A percentile compares a stretch with the other conserved stretches of the same genome.
phyloP scores from a whole-genome alignment of 2,888 invertebrate species.

The Galerucella nymphaeae region DNA sequence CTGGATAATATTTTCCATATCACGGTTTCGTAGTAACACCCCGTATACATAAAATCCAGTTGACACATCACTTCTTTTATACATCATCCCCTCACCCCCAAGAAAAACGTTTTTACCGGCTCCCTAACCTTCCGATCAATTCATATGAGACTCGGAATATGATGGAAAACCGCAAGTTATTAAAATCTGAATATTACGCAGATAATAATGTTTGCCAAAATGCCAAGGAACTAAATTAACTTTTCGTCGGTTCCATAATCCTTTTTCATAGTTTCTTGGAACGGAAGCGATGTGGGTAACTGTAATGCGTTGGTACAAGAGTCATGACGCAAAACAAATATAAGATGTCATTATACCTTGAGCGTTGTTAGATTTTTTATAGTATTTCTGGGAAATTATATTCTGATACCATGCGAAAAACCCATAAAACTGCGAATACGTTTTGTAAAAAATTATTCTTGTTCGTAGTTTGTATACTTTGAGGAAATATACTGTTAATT shows the following conservation, averaged over 20 bases:
- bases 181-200: conserved; percentile 19
- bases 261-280: conserved; percentile 8
- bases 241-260: conserved; percentile 13
- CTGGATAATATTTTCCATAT: no score
- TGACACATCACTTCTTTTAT: neutral
- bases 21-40: neutral
- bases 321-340: neutral
- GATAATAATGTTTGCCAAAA: conserved; percentile 18
- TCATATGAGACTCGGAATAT: conserved; percentile 11
- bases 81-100: neutral
- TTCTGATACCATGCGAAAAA: neutral
- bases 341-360: neutral
- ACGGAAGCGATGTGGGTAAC: conserved; percentile 1
- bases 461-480: no score
- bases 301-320: neutral
- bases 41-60: neutral
- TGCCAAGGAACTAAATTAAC: conserved; percentile 16
- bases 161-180: conserved; percentile 13
- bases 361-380: neutral
- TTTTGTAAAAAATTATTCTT: neutral
- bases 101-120: neutral
- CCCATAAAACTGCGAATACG: neutral
- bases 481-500: no score
- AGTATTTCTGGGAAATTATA: neutral
- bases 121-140: conserved; percentile 19